Conservation (phyloP, 2,797 vertebrate species). For the Ara ararauna region DNA sequence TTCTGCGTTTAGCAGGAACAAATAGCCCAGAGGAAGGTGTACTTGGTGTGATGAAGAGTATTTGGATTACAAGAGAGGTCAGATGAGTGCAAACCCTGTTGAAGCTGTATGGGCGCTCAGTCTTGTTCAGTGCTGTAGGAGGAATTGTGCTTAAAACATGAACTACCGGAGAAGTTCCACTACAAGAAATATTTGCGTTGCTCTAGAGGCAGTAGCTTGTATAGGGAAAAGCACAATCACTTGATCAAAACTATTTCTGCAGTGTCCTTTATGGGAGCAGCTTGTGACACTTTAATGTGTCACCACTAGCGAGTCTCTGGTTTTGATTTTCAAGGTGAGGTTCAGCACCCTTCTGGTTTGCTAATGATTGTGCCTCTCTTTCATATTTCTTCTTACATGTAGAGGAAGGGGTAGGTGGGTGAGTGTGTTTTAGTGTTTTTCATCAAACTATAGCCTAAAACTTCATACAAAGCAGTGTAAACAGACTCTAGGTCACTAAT, state of each 20-base stretch:
- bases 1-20: conserved; percentile 62
- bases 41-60: not conserved
- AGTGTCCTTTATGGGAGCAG: not conserved
- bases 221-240: not conserved
- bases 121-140: not conserved
- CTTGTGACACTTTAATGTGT: conserved; percentile 23
- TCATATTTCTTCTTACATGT: not conserved
- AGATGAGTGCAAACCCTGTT: conserved; percentile 11
- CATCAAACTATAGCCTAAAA: conserved; percentile 12
- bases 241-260: not conserved
- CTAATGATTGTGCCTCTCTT: not conserved
- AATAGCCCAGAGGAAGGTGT: conserved; percentile 57
- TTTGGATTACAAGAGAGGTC: conserved; percentile 46
- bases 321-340: conserved; percentile 47
- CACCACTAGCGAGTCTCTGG: not conserved
- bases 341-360: not conserved
- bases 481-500: conserved; percentile 15
- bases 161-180: not conserved
- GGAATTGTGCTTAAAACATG: not conserved
- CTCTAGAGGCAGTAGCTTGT: not conserved
- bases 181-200: not conserved
- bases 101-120: not conserved
- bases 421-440: conserved; percentile 21
- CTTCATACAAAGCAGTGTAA: not conserved
- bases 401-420: not conserved